Percentiles rank a stretch among this genome's conserved stretches.
phyloP scores from a whole-genome alignment of 2,888 invertebrate genomes.

The Ectemnius continuus region DNA sequence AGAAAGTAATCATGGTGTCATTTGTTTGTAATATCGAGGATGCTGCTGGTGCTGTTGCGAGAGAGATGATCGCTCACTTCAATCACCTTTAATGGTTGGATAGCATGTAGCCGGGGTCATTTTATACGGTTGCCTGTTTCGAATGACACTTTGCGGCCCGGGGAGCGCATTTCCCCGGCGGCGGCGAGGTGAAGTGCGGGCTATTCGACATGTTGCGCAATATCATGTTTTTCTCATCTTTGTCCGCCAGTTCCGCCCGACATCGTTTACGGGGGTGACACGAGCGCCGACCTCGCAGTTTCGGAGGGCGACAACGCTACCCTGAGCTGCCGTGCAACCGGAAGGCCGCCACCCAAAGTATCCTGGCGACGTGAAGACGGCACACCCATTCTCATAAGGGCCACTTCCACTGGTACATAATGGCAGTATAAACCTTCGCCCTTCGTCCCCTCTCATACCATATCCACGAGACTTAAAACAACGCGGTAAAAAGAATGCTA shows the following conservation, averaged over 20 bases:
- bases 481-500: constrained; percentile 34
- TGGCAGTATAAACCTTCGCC: constrained; percentile 52
- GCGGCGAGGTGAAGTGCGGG: background rate
- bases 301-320: constrained; percentile 83
- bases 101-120: no score
- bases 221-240: constrained; percentile 24
- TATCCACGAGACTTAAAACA: background rate
- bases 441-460: constrained; percentile 23
- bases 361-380: constrained; percentile 83
- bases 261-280: constrained; percentile 81
- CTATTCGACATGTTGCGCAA: constrained; percentile 4
- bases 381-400: constrained; percentile 80
- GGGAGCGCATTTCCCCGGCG: no score
- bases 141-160: no score
- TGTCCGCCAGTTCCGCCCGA: constrained; percentile 81
- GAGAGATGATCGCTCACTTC: no score
- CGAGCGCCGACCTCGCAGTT: constrained; percentile 82
- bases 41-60: no score
- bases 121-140: no score
- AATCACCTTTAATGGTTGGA: no score
- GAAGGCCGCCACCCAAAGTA: constrained; percentile 81
- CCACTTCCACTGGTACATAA: constrained; percentile 58
- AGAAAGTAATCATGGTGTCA: no score
- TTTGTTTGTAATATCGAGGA: no score
- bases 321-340: constrained; percentile 81